phyloP scores from a whole-genome alignment of 2,113 vertebrate species.

The Speoplatyrhinus poulsoni region DNA sequence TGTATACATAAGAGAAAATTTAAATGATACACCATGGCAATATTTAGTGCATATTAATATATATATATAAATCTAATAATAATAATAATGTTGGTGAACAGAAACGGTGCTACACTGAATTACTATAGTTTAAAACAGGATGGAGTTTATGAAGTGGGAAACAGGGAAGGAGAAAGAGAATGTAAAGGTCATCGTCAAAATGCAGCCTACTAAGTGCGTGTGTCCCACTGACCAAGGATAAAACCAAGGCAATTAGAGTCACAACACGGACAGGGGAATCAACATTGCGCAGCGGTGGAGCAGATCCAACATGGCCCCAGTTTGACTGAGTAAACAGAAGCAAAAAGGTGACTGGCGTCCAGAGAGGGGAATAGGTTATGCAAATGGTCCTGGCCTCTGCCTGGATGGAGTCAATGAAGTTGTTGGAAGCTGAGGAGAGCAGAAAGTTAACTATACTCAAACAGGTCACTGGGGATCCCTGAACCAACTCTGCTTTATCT shows the following conservation, averaged over 20 bases:
- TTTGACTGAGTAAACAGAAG: constrained; percentile 60
- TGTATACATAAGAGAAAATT: too few species aligned
- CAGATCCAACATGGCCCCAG: constrained; percentile 58
- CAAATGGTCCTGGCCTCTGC: constrained; percentile 64
- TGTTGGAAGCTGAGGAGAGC: constrained; percentile 56
- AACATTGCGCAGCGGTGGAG: constrained; percentile 58
- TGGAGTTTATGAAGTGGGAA: neutral
- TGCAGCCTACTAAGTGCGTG: constrained; percentile 57
- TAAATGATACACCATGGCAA: too few species aligned
- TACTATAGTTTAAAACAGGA: neutral
- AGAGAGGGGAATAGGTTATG: constrained; percentile 65
- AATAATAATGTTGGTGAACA: too few species aligned
- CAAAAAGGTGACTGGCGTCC: constrained; percentile 49
- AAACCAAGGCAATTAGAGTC: constrained; percentile 71
- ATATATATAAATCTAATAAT: too few species aligned
- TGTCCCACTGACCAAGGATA: constrained; percentile 64
- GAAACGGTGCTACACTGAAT: too few species aligned
- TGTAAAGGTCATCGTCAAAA: constrained; percentile 69
- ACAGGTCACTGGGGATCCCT: constrained; percentile 49
- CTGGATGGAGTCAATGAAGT: constrained; percentile 67
- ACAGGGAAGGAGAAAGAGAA: constrained; percentile 13
- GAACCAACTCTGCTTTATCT: constrained; percentile 28
- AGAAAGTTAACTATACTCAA: constrained; percentile 71
- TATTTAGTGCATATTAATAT: too few species aligned
- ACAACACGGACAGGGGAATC: constrained; percentile 54